Evolutionary conservation across 2,888 invertebrate genomes (phyloP).

Genomic region (Tridacna crocea): DNA sequence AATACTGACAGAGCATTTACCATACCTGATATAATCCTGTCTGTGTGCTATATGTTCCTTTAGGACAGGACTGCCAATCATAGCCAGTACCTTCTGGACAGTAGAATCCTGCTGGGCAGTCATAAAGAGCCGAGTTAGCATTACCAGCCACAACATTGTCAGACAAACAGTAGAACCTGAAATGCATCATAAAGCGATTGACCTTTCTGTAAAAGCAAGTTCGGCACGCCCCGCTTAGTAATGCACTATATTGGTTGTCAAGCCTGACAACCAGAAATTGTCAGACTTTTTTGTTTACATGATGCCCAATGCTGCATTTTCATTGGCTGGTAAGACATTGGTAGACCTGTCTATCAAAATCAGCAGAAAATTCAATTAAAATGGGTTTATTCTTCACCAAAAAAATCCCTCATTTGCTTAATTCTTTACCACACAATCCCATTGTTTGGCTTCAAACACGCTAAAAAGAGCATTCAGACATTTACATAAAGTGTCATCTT

Average conservation of each 20-base stretch:
- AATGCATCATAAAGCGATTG: not conserved
- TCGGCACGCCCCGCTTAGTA: too few relatives aligned
- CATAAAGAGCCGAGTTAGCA: constrained; percentile 76
- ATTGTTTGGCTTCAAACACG: too few relatives aligned
- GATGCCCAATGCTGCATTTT: too few relatives aligned
- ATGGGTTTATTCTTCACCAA: not conserved
- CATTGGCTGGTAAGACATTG: too few relatives aligned
- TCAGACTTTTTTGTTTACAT: too few relatives aligned
- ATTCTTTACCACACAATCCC: too few relatives aligned
- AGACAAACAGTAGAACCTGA: constrained; percentile 80
- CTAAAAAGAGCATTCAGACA: too few relatives aligned
- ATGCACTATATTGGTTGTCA: too few relatives aligned
- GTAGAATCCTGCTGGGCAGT: constrained; percentile 81
- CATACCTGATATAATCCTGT: constrained; percentile 75
- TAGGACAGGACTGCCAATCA: constrained; percentile 79
- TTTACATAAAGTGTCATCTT: too few relatives aligned
- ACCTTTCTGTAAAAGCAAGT: too few relatives aligned
- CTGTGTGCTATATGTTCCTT: constrained; percentile 80
- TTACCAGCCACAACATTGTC: constrained; percentile 77
- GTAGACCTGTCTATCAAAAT: too few relatives aligned
- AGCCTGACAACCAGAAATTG: too few relatives aligned
- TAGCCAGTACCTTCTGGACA: constrained; percentile 81
- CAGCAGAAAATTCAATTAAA: not conserved
- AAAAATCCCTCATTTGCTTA: not conserved
- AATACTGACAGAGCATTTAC: not conserved